Conservation (phyloP, 1,140 invertebrate species). For the Dinoponera quadriceps region DNA sequence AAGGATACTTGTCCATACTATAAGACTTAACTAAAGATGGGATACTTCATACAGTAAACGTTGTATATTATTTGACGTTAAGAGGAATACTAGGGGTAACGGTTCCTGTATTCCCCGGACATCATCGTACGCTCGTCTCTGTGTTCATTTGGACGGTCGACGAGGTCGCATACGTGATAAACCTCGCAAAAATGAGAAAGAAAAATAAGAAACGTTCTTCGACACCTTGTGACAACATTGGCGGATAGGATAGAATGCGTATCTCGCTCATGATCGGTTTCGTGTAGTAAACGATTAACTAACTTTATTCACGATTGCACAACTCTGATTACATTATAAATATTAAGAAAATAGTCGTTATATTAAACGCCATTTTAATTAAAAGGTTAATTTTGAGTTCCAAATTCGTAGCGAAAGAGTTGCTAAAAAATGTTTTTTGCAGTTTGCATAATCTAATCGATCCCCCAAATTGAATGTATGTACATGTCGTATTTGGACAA, state of each 20-base stretch:
- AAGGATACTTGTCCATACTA: constrained; percentile 85
- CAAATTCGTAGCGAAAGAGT: too few relatives aligned
- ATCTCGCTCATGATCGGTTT: background rate
- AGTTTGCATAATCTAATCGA: too few relatives aligned
- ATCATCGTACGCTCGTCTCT: constrained; percentile 76
- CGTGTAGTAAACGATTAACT: background rate
- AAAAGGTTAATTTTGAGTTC: too few relatives aligned
- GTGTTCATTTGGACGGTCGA: constrained; percentile 77
- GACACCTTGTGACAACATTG: background rate
- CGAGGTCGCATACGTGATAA: constrained; percentile 53
- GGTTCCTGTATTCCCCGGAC: constrained; percentile 82
- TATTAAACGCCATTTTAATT: too few relatives aligned
- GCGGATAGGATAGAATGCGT: background rate
- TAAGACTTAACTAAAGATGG: constrained; percentile 85
- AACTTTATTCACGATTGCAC: too few relatives aligned
- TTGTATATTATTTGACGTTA: constrained; percentile 84
- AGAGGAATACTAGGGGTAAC: constrained; percentile 78
- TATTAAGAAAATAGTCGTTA: too few relatives aligned
- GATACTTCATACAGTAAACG: constrained; percentile 83
- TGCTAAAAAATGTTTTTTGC: too few relatives aligned
- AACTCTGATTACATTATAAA: too few relatives aligned
- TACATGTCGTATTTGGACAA: too few relatives aligned
- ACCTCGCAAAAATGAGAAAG: constrained; percentile 3
- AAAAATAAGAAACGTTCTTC: background rate
- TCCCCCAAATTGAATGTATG: too few relatives aligned